Evolutionary conservation across 2,113 vertebrate genomes (phyloP).

Genomic region (Menura novaehollandiae): DNA sequence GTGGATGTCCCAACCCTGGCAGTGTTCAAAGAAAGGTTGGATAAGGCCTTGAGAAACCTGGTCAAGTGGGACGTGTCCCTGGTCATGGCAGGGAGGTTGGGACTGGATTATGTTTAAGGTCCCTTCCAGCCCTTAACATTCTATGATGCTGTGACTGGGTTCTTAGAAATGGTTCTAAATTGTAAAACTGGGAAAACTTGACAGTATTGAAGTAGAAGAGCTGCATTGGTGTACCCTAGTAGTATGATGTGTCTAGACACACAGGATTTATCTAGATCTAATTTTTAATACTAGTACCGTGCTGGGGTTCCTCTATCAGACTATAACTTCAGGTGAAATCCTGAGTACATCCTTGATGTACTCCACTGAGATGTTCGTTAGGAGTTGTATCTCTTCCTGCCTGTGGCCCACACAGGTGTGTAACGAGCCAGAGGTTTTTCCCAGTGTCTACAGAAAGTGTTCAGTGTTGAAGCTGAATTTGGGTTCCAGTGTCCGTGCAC

Average conservation of each 20-base stretch:
- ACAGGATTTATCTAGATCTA: not conserved
- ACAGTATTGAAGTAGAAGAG: not conserved
- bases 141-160: not conserved
- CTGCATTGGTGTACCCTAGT: rapidly evolving
- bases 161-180: not conserved
- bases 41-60: not conserved
- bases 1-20: not conserved
- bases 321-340: not conserved
- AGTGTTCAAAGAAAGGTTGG: not conserved
- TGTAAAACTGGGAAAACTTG: not conserved
- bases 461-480: not conserved
- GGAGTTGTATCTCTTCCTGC: rapidly evolving
- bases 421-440: not conserved
- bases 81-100: not conserved
- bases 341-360: too few species aligned
- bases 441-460: not conserved
- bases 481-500: rapidly evolving
- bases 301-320: not conserved
- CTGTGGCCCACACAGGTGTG: not conserved
- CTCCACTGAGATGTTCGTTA: not conserved
- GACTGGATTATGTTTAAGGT: not conserved
- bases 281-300: not conserved
- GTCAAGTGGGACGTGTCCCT: not conserved
- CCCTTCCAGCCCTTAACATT: not conserved
- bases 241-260: not conserved